Evolutionary conservation across 2,797 vertebrate species (phyloP).

Genomic region (Spondyliosoma cantharus): DNA sequence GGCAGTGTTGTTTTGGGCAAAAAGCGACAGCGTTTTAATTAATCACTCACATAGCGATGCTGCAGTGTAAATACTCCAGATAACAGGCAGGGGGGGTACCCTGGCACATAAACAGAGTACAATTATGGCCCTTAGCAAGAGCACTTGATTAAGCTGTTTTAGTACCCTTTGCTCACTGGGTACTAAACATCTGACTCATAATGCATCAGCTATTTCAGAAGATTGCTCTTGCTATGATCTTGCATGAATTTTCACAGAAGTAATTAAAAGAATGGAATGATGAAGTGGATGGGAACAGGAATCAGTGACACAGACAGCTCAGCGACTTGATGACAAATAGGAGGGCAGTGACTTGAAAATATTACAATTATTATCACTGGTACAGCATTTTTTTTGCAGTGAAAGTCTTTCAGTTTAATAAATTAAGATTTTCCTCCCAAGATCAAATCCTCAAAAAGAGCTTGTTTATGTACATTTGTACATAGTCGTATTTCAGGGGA

Average conservation of each 20-base stretch:
- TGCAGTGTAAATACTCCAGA: slow-evolving; percentile 77
- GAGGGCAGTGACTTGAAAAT: slow-evolving; percentile 23
- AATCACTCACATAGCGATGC: slow-evolving; percentile 69
- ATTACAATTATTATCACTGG: slow-evolving; percentile 12
- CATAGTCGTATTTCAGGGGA: not conserved
- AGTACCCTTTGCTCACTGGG: slow-evolving; percentile 63
- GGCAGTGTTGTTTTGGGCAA: slow-evolving; percentile 56
- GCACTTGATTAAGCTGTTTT: slow-evolving; percentile 78
- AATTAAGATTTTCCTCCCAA: not conserved
- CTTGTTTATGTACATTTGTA: not conserved
- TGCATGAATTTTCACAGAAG: slow-evolving; percentile 64
- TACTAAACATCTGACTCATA: slow-evolving; percentile 67
- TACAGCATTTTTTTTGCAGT: not conserved
- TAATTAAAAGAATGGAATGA: slow-evolving; percentile 63
- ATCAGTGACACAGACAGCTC: slow-evolving; percentile 43
- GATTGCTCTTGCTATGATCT: slow-evolving; percentile 61
- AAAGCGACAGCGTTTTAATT: slow-evolving; percentile 75
- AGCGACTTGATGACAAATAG: slow-evolving; percentile 30
- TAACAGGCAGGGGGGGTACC: slow-evolving; percentile 65
- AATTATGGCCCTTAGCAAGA: slow-evolving; percentile 77
- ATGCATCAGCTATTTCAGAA: slow-evolving; percentile 63
- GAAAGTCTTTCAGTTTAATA: slow-evolving; percentile 27
- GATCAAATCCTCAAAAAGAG: slow-evolving; percentile 8
- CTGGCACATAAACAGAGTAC: slow-evolving; percentile 69
- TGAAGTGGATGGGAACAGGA: slow-evolving; percentile 38